These are phyloP conservation scores for Aurelia sp. DNA, from an alignment of 30 jellyfish, hydroid and myxozoan species.

Conservation along the genomic window DNA sequence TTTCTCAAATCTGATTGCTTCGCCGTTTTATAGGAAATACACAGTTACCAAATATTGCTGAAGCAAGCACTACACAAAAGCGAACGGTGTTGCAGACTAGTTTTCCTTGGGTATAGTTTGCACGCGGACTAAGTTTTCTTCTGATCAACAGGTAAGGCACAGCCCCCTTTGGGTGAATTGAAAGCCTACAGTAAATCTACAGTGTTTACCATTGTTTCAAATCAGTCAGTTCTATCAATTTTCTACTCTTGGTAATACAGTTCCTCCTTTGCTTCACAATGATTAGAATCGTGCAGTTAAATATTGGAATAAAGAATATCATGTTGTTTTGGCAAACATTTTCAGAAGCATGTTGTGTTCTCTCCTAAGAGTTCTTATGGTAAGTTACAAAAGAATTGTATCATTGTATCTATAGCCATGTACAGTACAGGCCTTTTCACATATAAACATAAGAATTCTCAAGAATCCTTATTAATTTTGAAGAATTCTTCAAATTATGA, in stretches of 20 bases:
- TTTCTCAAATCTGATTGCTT: no score
- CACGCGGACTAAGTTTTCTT: constrained; percentile 6
- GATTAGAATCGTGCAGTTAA: no score
- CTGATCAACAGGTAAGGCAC: constrained; percentile 10
- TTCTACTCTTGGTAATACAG: neutral
- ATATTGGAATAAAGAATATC: neutral
- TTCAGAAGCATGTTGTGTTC: neutral
- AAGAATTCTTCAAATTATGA: no score
- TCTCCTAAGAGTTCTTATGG: neutral
- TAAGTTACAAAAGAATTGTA: neutral
- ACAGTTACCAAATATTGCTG: no score
- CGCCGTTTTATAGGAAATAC: no score
- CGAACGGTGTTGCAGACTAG: no score
- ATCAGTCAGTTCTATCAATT: constrained; percentile 28
- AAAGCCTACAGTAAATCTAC: constrained; percentile 1
- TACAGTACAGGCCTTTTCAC: no score
- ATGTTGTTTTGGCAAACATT: neutral
- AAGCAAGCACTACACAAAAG: no score
- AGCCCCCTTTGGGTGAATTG: neutral
- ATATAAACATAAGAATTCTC: no score
- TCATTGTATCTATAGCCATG: neutral
- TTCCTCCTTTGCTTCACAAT: constrained; percentile 9
- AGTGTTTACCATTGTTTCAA: neutral
- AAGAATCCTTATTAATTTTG: no score
- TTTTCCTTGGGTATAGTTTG: no score